Evolutionary conservation across 2,113 vertebrate species (phyloP), one percentile per base, ranked within the genome.

Genomic region (Solea senegalensis): DNA sequence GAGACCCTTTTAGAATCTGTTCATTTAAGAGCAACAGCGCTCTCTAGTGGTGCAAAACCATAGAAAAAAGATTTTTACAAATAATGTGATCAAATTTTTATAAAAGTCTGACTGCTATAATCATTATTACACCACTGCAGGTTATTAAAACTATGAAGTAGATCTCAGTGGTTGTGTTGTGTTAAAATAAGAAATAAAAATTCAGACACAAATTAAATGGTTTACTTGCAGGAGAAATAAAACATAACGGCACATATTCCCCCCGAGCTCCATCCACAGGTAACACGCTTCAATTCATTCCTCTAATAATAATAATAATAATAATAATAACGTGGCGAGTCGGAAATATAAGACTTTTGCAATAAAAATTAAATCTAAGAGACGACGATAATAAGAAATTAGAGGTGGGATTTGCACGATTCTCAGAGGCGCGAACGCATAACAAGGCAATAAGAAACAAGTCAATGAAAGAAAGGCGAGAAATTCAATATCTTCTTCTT

Each of bases 391-490:
- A 50, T 50, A 16, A 41, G 21, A 77, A 69, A 74, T 56, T 13
- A 70, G 65, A 65, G 21, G 8, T 59, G 73, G 71, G 63, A 75
- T 3, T 49, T 39, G 55, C 4, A 9, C 50, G 44, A 13, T 50
- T 68, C 49, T 73, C 50, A 7, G 8, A 51, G 45, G 44, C 21
- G 21, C 1, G 21, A 43, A 39, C 2, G 44, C 34, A 45, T 44
- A 55, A 65, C 51, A 53, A 77, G 51, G 78, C 61, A 41, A 69
- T 26, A 74, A 11, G 63, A 45, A 75, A 21, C 34, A 66, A 72
- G 67, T 60, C 67, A 86, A 86, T 46, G 56, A 89, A 78, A 75
- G 64, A 46, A 43, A 74, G 55, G 56, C 34, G 16, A 74, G 72
- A 14, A 76, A 78, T 88, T 82, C 16, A 84, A 83, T 82, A 74